Evolutionary conservation across 2,888 invertebrate species (phyloP), one percentile per base, ranked within the genome.

Genomic region (Elgonia sp.): DNA sequence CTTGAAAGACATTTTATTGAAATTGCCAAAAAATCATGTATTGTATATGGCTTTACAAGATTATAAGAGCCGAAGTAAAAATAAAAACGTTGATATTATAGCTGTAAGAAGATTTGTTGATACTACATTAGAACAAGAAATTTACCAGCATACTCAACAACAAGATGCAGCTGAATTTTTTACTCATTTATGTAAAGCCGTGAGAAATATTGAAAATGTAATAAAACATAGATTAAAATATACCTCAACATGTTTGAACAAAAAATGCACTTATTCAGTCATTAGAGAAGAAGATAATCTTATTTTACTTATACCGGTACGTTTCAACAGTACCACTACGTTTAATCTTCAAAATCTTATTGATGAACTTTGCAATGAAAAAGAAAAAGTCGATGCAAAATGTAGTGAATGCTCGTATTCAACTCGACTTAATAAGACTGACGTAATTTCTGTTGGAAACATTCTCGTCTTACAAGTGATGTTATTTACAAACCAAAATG

Each of bases 391-490:
- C 10, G 14, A 10, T 12, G 46, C 46, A 46, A 46, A 46, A 46
- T 46, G 46, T 46, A 14, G 14, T 46, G 46, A 46, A 12, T 46
- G 46, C 14, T 14, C 46, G 7, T 7, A 46, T 46, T 7, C 46
- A 7, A 14, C 8, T 46, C 46, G 8, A 46, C 46, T 46, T 10
- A 60, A 60, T 55, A 73, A 57, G 16, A 73, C 57, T 40, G 72
- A 73, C 57, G 21, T 73, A 10, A 14, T 57, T 20, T 57, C 39
- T 20, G 57, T 73, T 39, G 20, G 20, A 12, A 57, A 73, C 9
- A 57, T 73, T 73, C 55, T 73, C 53, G 12, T 37, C 29, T 18
- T 70, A 53, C 70, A 70, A 55, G n/a, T 70, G n/a, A n/a, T 40
- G 16, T 37, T 70, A 37, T 70, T 70, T 70, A 29, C 16, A 55